A percentile compares a stretch with the other conserved stretches of the same genome.
These are phyloP conservation scores for Tinamus guttatus DNA, from an alignment of 2,113 vertebrate genomes.

Conservation along the genomic window DNA sequence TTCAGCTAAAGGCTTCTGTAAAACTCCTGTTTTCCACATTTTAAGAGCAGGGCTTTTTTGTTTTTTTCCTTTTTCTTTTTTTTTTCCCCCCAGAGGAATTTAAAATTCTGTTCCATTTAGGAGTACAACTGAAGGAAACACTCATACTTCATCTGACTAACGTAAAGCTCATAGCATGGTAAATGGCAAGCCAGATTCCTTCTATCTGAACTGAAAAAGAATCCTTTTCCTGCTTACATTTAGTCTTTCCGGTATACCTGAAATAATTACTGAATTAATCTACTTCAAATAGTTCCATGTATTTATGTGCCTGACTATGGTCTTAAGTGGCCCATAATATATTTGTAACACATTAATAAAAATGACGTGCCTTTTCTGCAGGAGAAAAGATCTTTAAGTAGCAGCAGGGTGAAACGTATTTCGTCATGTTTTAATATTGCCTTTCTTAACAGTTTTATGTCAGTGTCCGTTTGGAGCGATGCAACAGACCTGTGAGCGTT, in stretches of 20 bases:
- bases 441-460: background rate
- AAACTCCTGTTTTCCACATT: background rate
- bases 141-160: background rate
- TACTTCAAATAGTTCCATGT: background rate
- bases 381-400: background rate
- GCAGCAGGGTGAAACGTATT: background rate
- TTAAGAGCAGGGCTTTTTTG: background rate
- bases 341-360: background rate
- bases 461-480: background rate
- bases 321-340: background rate
- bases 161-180: background rate
- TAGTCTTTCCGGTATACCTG: background rate
- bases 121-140: background rate
- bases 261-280: background rate
- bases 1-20: background rate
- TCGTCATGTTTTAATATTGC: background rate
- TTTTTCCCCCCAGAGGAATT: background rate
- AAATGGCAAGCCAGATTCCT: background rate
- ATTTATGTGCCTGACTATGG: background rate
- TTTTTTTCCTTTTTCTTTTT: background rate
- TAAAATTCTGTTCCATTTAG: background rate
- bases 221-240: rapidly evolving
- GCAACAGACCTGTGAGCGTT: background rate
- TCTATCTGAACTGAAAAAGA: background rate
- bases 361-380: background rate